These are phyloP conservation scores for Drosophila prosaltans DNA, from an alignment of 1,140 invertebrate genomes.

Conservation along the genomic window DNA sequence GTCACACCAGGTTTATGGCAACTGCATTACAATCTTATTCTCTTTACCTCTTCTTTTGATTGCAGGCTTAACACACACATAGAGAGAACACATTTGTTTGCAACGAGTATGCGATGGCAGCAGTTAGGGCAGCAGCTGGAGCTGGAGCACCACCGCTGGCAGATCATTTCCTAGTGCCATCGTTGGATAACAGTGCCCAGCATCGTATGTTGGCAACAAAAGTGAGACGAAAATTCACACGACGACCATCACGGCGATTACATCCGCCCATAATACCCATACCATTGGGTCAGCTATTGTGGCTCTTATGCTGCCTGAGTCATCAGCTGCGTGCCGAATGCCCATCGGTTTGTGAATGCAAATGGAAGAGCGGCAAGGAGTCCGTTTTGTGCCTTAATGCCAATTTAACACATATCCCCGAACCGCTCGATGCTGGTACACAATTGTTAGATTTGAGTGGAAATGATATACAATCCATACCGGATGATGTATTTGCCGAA, in stretches of 20 bases:
- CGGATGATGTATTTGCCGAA: constrained; percentile 88
- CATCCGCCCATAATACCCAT: constrained; percentile 69
- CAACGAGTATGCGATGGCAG: constrained; percentile 70
- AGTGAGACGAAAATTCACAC: constrained; percentile 67
- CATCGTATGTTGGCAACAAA: constrained; percentile 66
- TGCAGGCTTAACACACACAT: constrained; percentile 2
- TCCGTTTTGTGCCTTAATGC: constrained; percentile 90
- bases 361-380: constrained; percentile 93
- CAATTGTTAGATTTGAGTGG: constrained; percentile 90
- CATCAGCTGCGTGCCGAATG: constrained; percentile 84
- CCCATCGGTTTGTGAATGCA: constrained; percentile 90
- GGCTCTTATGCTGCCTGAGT: constrained; percentile 71
- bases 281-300: constrained; percentile 62
- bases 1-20: constrained; percentile 34
- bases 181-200: constrained; percentile 67
- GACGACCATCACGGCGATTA: constrained; percentile 54
- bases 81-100: background rate
- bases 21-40: constrained; percentile 55
- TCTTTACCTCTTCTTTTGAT: background rate
- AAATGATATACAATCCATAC: constrained; percentile 87
- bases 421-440: constrained; percentile 88
- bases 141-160: constrained; percentile 44
- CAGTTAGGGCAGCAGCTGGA: constrained; percentile 35
- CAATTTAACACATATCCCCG: constrained; percentile 88
- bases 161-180: constrained; percentile 36